Conservation (phyloP, 2,888 invertebrate species). For the Sympetrum striolatum region DNA sequence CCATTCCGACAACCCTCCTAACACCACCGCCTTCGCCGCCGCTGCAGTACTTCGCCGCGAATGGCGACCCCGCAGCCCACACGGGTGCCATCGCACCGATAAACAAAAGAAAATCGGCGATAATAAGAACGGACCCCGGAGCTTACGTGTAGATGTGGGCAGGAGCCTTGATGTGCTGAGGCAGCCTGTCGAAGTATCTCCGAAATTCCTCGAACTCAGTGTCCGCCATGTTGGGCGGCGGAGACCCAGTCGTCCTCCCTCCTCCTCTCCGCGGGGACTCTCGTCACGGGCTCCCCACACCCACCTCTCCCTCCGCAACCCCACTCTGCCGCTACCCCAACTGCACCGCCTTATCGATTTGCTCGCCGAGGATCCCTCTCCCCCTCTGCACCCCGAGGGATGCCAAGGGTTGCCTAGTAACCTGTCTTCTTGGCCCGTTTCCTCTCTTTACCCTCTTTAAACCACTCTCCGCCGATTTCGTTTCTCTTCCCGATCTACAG, state of each 20-base stretch:
- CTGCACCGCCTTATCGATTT: neutral
- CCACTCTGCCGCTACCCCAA: neutral
- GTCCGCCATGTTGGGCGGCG: conserved; percentile 75
- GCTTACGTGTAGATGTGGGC: conserved; percentile 92
- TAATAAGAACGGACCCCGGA: neutral
- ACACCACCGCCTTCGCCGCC: conserved; percentile 56
- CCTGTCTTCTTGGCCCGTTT: neutral
- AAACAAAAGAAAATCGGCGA: conserved; percentile 25
- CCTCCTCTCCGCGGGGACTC: no score
- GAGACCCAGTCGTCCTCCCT: neutral
- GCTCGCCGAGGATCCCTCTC: neutral
- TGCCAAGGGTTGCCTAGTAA: neutral
- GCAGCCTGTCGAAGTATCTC: conserved; percentile 81
- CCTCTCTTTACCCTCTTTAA: neutral
- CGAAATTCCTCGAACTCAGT: conserved; percentile 93
- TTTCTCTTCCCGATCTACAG: no score
- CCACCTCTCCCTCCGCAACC: neutral
- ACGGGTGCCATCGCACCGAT: conserved; percentile 25
- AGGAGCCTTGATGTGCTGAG: conserved; percentile 78
- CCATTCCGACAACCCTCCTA: conserved; percentile 52
- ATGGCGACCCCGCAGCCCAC: conserved; percentile 21
- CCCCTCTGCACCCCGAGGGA: neutral
- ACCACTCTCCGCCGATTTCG: no score
- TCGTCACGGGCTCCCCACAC: no score
- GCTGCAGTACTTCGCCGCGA: conserved; percentile 51